phyloP scores from a whole-genome alignment of 2,113 vertebrate genomes.

The Halcyon senegalensis region DNA sequence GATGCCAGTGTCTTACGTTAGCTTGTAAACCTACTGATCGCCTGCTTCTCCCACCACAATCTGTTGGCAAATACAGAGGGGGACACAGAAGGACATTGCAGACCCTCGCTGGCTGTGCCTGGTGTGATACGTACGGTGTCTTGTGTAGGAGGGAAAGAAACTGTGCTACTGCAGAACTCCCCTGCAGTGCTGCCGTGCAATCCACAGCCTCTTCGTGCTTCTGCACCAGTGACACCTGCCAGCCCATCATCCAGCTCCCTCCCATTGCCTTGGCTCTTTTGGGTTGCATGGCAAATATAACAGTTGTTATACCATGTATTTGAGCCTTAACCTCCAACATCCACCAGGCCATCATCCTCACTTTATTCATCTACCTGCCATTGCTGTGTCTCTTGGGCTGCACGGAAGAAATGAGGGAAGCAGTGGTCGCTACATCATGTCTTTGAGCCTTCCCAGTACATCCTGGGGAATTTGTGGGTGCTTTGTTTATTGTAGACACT shows the following conservation, averaged over 20 bases:
- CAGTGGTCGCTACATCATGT: rapidly evolving
- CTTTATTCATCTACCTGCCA: neutral
- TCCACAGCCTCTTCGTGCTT: neutral
- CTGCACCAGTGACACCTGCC: neutral
- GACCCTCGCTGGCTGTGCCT: neutral
- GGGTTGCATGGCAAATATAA: neutral
- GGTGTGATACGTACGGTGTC: rapidly evolving
- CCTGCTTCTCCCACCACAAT: neutral
- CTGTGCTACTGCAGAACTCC: neutral
- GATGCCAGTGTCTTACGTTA: neutral
- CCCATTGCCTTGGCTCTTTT: neutral
- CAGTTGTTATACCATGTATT: rapidly evolving
- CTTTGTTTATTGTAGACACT: neutral
- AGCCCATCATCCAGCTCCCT: neutral
- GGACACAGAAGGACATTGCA: neutral
- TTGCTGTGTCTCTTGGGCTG: neutral
- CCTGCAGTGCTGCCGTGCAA: rapidly evolving
- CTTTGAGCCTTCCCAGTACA: neutral
- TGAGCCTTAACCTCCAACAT: neutral
- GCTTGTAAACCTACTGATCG: neutral
- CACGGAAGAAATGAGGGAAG: neutral
- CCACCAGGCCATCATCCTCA: neutral
- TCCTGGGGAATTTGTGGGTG: neutral
- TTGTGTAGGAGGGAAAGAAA: neutral
- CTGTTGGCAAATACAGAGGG: neutral